phyloP scores from a whole-genome alignment of 2,797 vertebrate genomes.

The Catharus ustulatus region DNA sequence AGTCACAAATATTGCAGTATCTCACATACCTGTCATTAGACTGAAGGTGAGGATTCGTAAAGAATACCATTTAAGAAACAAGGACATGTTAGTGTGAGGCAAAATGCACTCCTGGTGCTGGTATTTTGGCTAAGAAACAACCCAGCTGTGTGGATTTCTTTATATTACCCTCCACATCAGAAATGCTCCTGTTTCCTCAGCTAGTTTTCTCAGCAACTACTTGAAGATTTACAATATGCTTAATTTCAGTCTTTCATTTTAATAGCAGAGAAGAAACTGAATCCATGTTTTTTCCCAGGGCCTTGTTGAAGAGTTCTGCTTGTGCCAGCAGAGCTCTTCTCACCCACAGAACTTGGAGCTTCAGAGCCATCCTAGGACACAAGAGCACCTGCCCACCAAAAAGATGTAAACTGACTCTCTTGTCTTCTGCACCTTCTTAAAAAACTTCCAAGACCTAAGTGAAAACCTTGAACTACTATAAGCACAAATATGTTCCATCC shows the following conservation, averaged over 20 bases:
- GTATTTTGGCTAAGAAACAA: background rate
- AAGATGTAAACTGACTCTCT: fast-evolving
- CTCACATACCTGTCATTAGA: background rate
- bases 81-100: background rate
- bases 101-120: background rate
- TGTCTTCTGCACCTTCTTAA: background rate
- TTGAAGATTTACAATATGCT: background rate
- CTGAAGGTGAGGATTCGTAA: background rate
- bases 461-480: background rate
- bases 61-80: background rate
- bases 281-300: background rate
- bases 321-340: background rate
- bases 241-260: background rate
- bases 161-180: background rate
- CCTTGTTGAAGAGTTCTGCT: background rate
- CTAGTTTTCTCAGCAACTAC: background rate
- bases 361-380: background rate
- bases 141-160: background rate
- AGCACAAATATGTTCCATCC: background rate
- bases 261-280: background rate
- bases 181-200: background rate
- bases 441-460: background rate
- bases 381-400: background rate
- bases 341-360: background rate
- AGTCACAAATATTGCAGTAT: background rate